A percentile compares a stretch with the other conserved stretches of the same genome.
Conservation (phyloP, 2,797 vertebrate species). For the Mormyrus proboscirostris region DNA sequence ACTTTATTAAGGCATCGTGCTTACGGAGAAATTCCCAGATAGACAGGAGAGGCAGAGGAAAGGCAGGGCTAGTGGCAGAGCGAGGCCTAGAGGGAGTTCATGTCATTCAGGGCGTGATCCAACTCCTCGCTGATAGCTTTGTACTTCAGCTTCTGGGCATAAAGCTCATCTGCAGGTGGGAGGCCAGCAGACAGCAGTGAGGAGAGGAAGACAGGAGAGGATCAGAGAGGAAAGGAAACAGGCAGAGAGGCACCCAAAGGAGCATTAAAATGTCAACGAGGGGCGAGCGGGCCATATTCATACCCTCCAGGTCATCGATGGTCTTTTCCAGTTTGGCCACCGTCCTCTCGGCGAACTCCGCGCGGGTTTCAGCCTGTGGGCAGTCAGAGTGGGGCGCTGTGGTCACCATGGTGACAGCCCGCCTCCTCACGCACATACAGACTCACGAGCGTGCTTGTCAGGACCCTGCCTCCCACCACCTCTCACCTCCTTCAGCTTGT, state of each 20-base stretch:
- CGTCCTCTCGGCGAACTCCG: constrained; percentile 94
- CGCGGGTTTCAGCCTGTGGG: constrained; percentile 87
- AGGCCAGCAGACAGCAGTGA: constrained; percentile 44
- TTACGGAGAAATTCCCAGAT: constrained; percentile 26
- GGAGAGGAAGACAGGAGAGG: constrained; percentile 38
- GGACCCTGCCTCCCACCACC: neutral
- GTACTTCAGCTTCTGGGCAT: constrained; percentile 84
- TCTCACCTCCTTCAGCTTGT: constrained; percentile 72
- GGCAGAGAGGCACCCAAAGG: constrained; percentile 36
- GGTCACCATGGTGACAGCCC: neutral
- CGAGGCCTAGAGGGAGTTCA: constrained; percentile 70
- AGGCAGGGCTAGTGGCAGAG: neutral
- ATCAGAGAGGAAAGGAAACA: constrained; percentile 35
- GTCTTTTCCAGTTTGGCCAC: constrained; percentile 98
- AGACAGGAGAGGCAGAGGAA: constrained; percentile 21
- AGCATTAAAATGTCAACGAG: neutral
- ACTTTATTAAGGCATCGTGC: neutral
- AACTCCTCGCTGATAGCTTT: constrained; percentile 88
- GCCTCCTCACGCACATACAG: neutral
- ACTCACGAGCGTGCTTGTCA: neutral
- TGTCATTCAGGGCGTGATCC: constrained; percentile 80
- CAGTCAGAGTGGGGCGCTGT: neutral
- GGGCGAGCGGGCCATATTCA: constrained; percentile 14
- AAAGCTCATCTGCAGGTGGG: constrained; percentile 72
- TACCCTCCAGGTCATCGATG: constrained; percentile 99